Evolutionary conservation across 2,113 vertebrate genomes (phyloP), one percentile per base, ranked within the genome.

Genomic region (Mastomys natalensis): DNA sequence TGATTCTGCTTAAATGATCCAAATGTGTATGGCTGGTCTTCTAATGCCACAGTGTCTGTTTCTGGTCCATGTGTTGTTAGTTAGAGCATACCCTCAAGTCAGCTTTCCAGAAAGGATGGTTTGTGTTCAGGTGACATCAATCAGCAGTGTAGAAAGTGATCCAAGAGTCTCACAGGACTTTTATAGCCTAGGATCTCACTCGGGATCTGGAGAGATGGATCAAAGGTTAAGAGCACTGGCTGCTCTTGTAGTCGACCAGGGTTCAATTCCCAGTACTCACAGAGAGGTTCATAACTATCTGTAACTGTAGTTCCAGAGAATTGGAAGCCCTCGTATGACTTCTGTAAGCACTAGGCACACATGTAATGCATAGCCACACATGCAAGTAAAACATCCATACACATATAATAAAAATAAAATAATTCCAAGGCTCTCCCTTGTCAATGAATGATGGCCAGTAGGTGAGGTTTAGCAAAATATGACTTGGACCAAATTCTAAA

Each of bases 1-100:
- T 80, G 68, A 86, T 53, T 85, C 37, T 82, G 17, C 87, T 94
- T 81, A 92, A 90, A 72, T 43, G 24, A 62, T 29, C 84, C 37
- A 48, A 9, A 74, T 88, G n/a, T 90, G 92, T 76, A 51, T 53
- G 53, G 9, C 89, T 94, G 70, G 76, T 68, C 21, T 43, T 91
- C 89, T 93, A 45, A 55, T 74, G 1, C 70, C 48, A 53, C 37
- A 93, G 26, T 92, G 82, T 80, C 37, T 90, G n/a, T 21, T 82
- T 53, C 12, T 40, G 37, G 37, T 40, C n/a, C 31, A 11, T 10
- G 84, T 94, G 89, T 89, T 90, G 9, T 91, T 45, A 88, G 86
- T 7, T 91, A 45, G 26, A 78, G 17, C 90, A n/a, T 3, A 78
- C n/a, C 74, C 87, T 88, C 37, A 90, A 60, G 24, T 53, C 77